Evolutionary conservation across 2,888 invertebrate species (phyloP).

Genomic region (Yponomeuta cagnagella): DNA sequence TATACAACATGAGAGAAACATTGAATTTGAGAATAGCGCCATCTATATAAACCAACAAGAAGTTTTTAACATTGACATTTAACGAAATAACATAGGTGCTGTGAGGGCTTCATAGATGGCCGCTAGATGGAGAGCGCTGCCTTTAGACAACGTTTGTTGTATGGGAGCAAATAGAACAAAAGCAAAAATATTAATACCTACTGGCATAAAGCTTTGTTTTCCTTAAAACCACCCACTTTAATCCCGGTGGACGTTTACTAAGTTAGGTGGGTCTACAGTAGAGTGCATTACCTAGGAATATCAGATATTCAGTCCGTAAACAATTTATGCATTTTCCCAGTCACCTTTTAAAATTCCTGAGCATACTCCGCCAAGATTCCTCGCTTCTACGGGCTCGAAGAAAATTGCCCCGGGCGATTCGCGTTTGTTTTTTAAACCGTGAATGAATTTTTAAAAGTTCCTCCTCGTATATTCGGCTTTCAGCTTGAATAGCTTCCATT

Average conservation of each 20-base stretch:
- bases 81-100: too few species aligned
- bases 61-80: too few species aligned
- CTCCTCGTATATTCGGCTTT: background rate
- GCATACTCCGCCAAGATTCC: slow-evolving; percentile 4
- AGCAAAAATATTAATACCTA: background rate
- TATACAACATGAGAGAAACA: too few species aligned
- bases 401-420: slow-evolving; percentile 3
- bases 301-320: slow-evolving; percentile 11
- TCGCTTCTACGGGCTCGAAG: background rate
- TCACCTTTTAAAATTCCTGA: slow-evolving; percentile 12
- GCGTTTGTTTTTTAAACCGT: background rate
- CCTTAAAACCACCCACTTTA: background rate
- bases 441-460: background rate
- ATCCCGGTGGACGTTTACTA: background rate
- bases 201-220: background rate
- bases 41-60: too few species aligned
- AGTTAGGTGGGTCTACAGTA: background rate
- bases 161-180: background rate
- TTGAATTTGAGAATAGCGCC: too few species aligned
- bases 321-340: slow-evolving; percentile 15
- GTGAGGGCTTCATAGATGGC: too few species aligned
- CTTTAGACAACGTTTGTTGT: too few species aligned
- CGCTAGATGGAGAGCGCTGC: too few species aligned
- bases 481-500: background rate
- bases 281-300: slow-evolving; percentile 22